These are phyloP conservation scores for Troides oblongomaculatus DNA, from an alignment of 2,888 invertebrate genomes.

Conservation along the genomic window DNA sequence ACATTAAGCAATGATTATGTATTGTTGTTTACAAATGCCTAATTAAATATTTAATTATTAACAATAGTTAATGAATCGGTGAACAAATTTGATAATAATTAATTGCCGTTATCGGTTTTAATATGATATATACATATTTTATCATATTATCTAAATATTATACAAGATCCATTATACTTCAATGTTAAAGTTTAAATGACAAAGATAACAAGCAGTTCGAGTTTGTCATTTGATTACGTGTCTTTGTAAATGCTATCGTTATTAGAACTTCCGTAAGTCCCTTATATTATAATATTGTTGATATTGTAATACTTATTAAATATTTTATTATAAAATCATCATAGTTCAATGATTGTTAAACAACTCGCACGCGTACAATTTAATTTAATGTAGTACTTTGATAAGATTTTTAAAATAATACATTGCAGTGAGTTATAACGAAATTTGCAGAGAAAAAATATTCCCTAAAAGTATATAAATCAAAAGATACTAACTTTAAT, in stretches of 20 bases:
- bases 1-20: too few species aligned
- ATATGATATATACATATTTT: too few species aligned
- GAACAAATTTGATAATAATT: too few species aligned
- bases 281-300: not conserved
- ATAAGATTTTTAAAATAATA: too few species aligned
- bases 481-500: slow-evolving; percentile 79
- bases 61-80: too few species aligned
- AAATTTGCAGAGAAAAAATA: not conserved
- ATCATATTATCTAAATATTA: not conserved
- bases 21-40: too few species aligned
- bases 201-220: slow-evolving; percentile 2
- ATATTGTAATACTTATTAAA: not conserved
- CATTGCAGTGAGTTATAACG: not conserved
- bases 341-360: not conserved
- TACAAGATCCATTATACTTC: not conserved
- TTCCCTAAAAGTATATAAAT: not conserved
- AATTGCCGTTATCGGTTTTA: too few species aligned
- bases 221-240: slow-evolving; percentile 20
- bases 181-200: not conserved
- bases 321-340: not conserved
- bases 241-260: slow-evolving; percentile 8
- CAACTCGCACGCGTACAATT: too few species aligned
- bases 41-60: too few species aligned
- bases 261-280: slow-evolving; percentile 7
- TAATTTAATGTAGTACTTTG: too few species aligned